Percentiles rank a stretch among this genome's conserved stretches.
Conservation (phyloP, 2,797 vertebrate species). For the Ambastaia sidthimunki region DNA sequence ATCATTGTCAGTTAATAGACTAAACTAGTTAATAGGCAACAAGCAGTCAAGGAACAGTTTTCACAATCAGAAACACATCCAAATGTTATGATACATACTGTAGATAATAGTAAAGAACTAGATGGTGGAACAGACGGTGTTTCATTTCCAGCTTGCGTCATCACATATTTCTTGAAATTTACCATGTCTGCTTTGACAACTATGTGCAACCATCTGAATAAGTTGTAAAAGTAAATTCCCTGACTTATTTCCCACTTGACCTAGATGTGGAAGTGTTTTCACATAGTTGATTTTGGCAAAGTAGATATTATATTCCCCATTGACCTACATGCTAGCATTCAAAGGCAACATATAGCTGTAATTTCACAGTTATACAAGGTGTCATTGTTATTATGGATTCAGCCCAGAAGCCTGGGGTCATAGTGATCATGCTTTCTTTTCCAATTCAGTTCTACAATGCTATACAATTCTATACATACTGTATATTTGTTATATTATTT, state of each 20-base stretch:
- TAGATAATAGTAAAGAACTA: neutral
- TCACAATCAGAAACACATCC: neutral
- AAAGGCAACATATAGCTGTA: neutral
- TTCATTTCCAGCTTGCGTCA: neutral
- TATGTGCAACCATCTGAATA: neutral
- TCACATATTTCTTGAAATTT: neutral
- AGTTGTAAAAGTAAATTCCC: slow-evolving; percentile 14
- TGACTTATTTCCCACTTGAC: slow-evolving; percentile 22
- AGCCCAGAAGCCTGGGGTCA: neutral
- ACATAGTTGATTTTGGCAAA: neutral
- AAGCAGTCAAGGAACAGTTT: neutral
- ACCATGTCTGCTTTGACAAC: slow-evolving; percentile 1
- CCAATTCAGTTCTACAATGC: neutral
- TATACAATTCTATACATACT: too few species aligned
- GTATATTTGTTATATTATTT: neutral
- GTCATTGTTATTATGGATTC: neutral
- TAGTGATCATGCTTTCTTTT: neutral
- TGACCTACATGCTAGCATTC: slow-evolving; percentile 1
- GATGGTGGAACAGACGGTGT: neutral
- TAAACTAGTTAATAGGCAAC: neutral
- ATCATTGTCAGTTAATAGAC: neutral
- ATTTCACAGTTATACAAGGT: neutral
- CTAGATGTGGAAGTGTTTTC: slow-evolving; percentile 11
- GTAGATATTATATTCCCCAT: neutral
- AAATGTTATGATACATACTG: neutral